These are phyloP conservation scores for Planiliza haematocheilus DNA, from an alignment of 2,113 vertebrate genomes.

Conservation along the genomic window DNA sequence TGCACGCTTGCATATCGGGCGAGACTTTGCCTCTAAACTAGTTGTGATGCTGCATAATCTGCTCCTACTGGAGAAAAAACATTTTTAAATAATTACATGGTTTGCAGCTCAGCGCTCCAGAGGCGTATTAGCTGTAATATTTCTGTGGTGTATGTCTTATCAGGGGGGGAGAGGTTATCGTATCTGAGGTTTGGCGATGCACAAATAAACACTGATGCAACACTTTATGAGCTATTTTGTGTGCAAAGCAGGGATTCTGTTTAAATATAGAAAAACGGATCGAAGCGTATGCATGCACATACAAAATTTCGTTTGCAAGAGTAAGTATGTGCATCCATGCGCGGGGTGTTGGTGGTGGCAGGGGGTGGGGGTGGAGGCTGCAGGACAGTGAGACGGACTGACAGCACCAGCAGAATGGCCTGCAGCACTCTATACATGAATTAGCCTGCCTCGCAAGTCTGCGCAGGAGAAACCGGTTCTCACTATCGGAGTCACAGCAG, in stretches of 20 bases:
- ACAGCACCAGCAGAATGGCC: constrained; percentile 68
- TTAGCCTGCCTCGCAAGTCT: constrained; percentile 58
- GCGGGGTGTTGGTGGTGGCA: background rate
- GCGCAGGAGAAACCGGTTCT: constrained; percentile 61
- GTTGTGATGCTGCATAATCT: background rate
- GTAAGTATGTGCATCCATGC: constrained; percentile 1
- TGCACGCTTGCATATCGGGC: too few relatives aligned
- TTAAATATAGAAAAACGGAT: background rate
- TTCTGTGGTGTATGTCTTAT: too few relatives aligned
- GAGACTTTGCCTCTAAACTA: background rate
- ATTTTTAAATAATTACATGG: background rate
- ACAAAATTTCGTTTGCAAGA: background rate
- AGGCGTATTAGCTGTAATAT: too few relatives aligned
- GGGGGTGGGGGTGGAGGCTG: background rate
- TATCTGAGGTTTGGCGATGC: background rate
- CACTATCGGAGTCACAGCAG: constrained; percentile 34
- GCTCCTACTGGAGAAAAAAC: background rate
- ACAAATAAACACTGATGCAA: background rate
- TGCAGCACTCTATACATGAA: constrained; percentile 57
- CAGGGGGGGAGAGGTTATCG: background rate
- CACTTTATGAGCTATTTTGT: too few relatives aligned
- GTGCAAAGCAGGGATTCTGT: background rate
- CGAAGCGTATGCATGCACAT: constrained; percentile 8
- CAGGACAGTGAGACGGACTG: constrained; percentile 57
- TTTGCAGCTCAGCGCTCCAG: too few relatives aligned